phyloP scores from a whole-genome alignment of 2,888 invertebrate genomes.

The Agrotis ipsilon region DNA sequence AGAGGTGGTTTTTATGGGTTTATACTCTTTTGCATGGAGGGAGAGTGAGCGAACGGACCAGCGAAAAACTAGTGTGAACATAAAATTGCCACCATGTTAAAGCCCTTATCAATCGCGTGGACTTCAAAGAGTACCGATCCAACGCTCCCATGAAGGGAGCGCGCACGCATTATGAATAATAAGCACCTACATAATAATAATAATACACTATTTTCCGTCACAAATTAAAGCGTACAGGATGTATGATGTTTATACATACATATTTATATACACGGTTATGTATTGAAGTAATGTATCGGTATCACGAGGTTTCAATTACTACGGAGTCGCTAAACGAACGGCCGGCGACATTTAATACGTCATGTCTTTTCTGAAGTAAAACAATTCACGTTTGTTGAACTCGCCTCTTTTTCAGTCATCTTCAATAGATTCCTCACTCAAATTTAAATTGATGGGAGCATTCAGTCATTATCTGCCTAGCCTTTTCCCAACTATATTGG shows the following conservation, averaged over 20 bases:
- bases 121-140: conserved; percentile 38
- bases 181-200: conserved; percentile 49
- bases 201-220: conserved; percentile 52
- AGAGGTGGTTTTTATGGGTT: no score
- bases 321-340: conserved; percentile 80
- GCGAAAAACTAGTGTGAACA: not conserved
- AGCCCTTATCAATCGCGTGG: conserved; percentile 44
- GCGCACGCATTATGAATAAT: conserved; percentile 44
- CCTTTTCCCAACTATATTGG: no score
- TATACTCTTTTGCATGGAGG: no score
- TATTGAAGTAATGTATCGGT: conserved; percentile 71
- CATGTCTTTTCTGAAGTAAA: conserved; percentile 59
- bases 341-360: conserved; percentile 67
- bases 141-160: conserved; percentile 13
- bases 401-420: conserved; percentile 40
- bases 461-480: no score
- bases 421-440: conserved; percentile 1
- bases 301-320: conserved; percentile 90
- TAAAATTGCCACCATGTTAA: conserved; percentile 11
- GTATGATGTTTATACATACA: conserved; percentile 34
- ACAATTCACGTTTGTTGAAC: conserved; percentile 62
- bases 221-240: conserved; percentile 60
- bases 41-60: no score
- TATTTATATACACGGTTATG: conserved; percentile 36
- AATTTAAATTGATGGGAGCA: not conserved